Evolutionary conservation across 2,888 invertebrate genomes (phyloP).

Genomic region (Metopia argyrocephala): DNA sequence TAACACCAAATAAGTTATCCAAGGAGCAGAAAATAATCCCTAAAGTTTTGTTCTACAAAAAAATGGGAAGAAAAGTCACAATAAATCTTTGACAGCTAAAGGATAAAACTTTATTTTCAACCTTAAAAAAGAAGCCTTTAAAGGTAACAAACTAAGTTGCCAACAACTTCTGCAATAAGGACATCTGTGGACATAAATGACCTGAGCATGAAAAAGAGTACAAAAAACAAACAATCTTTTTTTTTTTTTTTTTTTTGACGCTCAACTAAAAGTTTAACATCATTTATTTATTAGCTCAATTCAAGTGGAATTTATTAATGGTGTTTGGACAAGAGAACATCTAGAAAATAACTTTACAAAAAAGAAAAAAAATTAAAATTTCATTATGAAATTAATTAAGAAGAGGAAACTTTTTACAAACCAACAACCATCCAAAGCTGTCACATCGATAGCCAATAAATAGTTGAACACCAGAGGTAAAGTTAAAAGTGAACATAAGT

Average conservation of each 20-base stretch:
- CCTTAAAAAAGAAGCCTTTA: neutral
- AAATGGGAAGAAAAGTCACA: neutral
- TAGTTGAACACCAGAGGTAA: neutral
- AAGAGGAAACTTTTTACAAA: constrained; percentile 30
- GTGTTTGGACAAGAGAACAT: constrained; percentile 64
- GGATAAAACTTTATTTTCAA: constrained; percentile 11
- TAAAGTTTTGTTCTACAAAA: constrained; percentile 1
- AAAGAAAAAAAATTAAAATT: constrained; percentile 74
- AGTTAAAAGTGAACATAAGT: neutral
- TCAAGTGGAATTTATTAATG: constrained; percentile 75
- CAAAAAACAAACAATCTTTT: neutral
- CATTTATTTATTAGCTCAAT: constrained; percentile 67
- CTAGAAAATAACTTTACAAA: neutral
- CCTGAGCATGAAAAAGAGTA: neutral
- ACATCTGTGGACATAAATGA: neutral
- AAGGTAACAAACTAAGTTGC: constrained; percentile 28
- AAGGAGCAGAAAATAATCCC: neutral
- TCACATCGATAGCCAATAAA: neutral
- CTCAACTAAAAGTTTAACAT: constrained; percentile 64
- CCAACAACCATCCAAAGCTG: constrained; percentile 21
- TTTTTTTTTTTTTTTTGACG: neutral
- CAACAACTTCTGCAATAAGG: neutral
- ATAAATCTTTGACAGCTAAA: constrained; percentile 16
- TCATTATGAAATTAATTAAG: constrained; percentile 69
- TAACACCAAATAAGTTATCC: constrained; percentile 28